Conservation (phyloP, 2,888 invertebrate species). For the Catotricha subobsoleta region DNA sequence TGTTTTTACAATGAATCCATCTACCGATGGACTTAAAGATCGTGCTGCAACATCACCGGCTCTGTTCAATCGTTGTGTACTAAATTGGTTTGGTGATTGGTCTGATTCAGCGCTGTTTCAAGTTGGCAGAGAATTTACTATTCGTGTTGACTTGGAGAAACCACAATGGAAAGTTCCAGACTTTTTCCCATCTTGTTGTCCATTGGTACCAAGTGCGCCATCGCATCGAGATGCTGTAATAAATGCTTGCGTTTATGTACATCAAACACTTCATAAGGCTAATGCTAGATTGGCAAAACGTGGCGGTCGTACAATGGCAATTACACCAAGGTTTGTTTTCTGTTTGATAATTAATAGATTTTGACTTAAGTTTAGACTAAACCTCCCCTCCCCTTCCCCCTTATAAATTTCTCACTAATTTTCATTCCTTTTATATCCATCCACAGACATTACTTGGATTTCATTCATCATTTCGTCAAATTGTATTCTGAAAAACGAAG, state of each 20-base stretch:
- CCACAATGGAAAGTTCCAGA: conserved; percentile 73
- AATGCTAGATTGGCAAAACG: conserved; percentile 79
- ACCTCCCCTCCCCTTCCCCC: no score
- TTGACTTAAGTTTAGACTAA: no score
- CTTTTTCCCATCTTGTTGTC: conserved; percentile 77
- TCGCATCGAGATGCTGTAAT: conserved; percentile 91
- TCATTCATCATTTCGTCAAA: conserved; percentile 98
- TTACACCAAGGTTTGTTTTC: conserved; percentile 50
- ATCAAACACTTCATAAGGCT: conserved; percentile 90
- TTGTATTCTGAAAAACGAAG: conserved; percentile 94
- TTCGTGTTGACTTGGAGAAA: conserved; percentile 82
- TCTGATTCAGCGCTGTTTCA: conserved; percentile 88
- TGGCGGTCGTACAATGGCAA: conserved; percentile 90
- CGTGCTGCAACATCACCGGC: conserved; percentile 98
- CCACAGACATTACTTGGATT: conserved; percentile 90
- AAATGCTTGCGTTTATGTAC: conserved; percentile 95
- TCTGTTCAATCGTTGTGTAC: conserved; percentile 94
- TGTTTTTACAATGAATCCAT: conserved; percentile 99
- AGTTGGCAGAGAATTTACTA: conserved; percentile 93
- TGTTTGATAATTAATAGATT: no score
- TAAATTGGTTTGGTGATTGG: conserved; percentile 99
- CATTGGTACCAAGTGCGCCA: conserved; percentile 53
- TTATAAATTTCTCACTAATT: no score
- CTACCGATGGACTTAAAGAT: conserved; percentile 94
- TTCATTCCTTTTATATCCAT: no score